These are phyloP conservation scores for Ceratosolen solmsi DNA, from an alignment of 1,140 invertebrate species.

Conservation along the genomic window DNA sequence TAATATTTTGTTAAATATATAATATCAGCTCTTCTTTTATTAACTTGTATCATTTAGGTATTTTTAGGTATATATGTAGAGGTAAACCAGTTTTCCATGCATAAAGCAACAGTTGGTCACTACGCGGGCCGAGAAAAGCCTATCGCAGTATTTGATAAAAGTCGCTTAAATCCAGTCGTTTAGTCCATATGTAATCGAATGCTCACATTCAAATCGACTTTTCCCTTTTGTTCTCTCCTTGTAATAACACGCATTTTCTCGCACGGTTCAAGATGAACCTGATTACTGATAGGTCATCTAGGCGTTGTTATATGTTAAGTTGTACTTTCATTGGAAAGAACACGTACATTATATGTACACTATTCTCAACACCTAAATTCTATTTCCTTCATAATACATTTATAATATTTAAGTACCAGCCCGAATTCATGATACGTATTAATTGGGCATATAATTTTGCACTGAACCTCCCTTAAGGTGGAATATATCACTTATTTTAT, in stretches of 20 bases:
- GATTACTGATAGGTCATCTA: neutral
- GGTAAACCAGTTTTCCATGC: constrained; percentile 8
- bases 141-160: constrained; percentile 18
- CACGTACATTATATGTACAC: too few species aligned
- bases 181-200: neutral
- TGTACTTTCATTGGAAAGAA: neutral
- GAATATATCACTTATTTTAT: too few species aligned
- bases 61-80: neutral
- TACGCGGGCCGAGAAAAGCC: neutral
- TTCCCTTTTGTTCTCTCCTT: neutral
- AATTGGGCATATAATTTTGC: too few species aligned
- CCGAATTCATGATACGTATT: too few species aligned
- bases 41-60: neutral
- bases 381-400: too few species aligned
- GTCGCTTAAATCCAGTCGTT: constrained; percentile 24
- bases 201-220: too few species aligned
- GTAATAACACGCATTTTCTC: too few species aligned
- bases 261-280: neutral
- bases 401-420: too few species aligned
- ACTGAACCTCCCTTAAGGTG: too few species aligned
- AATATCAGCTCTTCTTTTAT: neutral
- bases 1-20: constrained; percentile 10
- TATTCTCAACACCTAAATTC: too few species aligned
- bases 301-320: neutral
- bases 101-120: constrained; percentile 40